These are phyloP conservation scores for Cheilosia scutellata DNA, from an alignment of 2,888 invertebrate species.

Conservation along the genomic window DNA sequence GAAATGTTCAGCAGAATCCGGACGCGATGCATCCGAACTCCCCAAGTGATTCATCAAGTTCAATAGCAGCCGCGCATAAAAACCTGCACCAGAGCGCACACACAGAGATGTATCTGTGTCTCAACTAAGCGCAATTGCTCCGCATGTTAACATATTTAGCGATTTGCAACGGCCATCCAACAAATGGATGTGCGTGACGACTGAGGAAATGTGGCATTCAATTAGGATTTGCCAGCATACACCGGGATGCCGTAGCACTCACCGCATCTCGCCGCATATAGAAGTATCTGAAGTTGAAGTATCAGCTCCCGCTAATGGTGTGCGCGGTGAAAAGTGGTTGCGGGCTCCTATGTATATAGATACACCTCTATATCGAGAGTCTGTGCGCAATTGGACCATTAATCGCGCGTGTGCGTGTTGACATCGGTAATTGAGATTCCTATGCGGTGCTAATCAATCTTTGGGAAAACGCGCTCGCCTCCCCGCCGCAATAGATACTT, in stretches of 20 bases:
- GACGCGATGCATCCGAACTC: constrained; percentile 24
- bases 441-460: constrained; percentile 70
- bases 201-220: constrained; percentile 74
- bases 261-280: not conserved
- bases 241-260: not conserved
- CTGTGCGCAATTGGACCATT: constrained; percentile 70
- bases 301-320: constrained; percentile 44
- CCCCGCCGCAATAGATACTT: constrained; percentile 17
- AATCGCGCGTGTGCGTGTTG: constrained; percentile 75
- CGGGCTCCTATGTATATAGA: not conserved
- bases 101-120: constrained; percentile 41
- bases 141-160: constrained; percentile 75
- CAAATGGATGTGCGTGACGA: constrained; percentile 74
- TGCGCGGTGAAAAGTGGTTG: constrained; percentile 43
- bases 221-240: constrained; percentile 51
- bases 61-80: constrained; percentile 58
- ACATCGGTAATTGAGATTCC: constrained; percentile 75
- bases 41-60: constrained; percentile 73
- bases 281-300: not conserved
- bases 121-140: constrained; percentile 68
- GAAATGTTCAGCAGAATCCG: constrained; percentile 47
- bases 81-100: constrained; percentile 23
- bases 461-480: constrained; percentile 5
- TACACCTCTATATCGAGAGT: not conserved
- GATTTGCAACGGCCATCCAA: constrained; percentile 74